Percentiles rank a stretch among this genome's conserved stretches.
phyloP scores from a whole-genome alignment of 2,797 vertebrate species.

The Sebastes cheni region DNA sequence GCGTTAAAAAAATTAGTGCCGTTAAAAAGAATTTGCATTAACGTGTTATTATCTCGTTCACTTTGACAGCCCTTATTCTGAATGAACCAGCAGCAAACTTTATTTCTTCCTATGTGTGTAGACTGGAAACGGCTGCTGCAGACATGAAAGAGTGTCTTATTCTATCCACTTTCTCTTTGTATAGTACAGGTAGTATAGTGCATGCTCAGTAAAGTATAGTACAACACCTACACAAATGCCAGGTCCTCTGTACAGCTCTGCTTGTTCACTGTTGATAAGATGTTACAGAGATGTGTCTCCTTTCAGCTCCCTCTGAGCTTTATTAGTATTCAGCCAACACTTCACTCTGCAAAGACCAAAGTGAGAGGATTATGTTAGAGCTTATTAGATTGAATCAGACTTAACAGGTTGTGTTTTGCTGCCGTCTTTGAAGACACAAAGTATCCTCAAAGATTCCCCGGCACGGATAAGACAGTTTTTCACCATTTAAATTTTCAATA shows the following conservation, averaged over 20 bases:
- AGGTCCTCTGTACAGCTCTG: background rate
- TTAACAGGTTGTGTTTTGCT: slow-evolving; percentile 36
- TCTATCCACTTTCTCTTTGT: background rate
- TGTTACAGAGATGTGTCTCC: slow-evolving; percentile 1
- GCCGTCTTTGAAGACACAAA: slow-evolving; percentile 30
- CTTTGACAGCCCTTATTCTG: no score
- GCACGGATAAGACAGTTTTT: slow-evolving; percentile 16
- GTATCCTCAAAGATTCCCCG: slow-evolving; percentile 5
- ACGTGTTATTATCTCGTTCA: no score
- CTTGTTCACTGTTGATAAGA: background rate
- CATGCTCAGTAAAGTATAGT: background rate
- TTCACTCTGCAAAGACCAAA: slow-evolving; percentile 8
- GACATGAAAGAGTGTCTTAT: background rate
- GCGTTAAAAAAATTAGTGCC: no score
- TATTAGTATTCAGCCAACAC: slow-evolving; percentile 37
- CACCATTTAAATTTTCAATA: slow-evolving; percentile 20
- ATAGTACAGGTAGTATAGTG: background rate
- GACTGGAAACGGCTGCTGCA: background rate
- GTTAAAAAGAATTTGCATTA: no score
- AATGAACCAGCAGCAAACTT: background rate
- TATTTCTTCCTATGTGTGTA: background rate
- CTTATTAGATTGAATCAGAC: slow-evolving; percentile 56
- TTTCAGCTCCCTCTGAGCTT: background rate
- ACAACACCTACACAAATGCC: background rate
- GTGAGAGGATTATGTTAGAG: slow-evolving; percentile 39